Percentiles rank a stretch among this genome's conserved stretches.
These are phyloP conservation scores for Nannoperca australis DNA, from an alignment of 2,797 vertebrate genomes.

Conservation along the genomic window DNA sequence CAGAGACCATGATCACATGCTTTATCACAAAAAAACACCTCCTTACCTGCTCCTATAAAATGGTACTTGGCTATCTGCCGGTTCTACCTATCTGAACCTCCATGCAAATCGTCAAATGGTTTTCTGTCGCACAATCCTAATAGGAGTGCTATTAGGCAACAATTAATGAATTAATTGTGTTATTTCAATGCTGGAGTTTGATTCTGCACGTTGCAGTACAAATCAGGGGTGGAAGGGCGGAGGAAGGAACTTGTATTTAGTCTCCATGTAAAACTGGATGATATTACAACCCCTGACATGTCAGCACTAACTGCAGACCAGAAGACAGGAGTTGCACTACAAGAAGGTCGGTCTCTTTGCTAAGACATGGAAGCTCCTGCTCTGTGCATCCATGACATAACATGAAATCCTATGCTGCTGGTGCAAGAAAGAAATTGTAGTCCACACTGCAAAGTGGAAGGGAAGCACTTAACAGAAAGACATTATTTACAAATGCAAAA, in stretches of 20 bases:
- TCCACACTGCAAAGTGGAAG: background rate
- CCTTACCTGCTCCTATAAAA: slow-evolving; percentile 22
- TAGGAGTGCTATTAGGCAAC: slow-evolving; percentile 14
- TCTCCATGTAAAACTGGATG: slow-evolving; percentile 29
- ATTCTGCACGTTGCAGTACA: slow-evolving; percentile 13
- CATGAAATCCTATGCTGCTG: slow-evolving; percentile 8
- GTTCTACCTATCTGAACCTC: slow-evolving; percentile 4
- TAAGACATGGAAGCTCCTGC: slow-evolving; percentile 17
- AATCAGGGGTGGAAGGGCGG: slow-evolving; percentile 15
- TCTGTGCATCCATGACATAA: slow-evolving; percentile 50
- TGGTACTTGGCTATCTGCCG: background rate
- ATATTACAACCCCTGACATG: slow-evolving; percentile 51
- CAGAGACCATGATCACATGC: slow-evolving; percentile 22
- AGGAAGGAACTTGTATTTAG: slow-evolving; percentile 32
- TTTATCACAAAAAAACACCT: background rate
- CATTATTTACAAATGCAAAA: background rate
- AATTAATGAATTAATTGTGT: background rate
- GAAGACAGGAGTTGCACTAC: slow-evolving; percentile 4
- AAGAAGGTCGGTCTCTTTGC: slow-evolving; percentile 24
- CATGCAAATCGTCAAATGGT: slow-evolving; percentile 31
- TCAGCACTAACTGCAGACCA: slow-evolving; percentile 23
- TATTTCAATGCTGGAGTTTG: slow-evolving; percentile 1
- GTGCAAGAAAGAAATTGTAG: slow-evolving; percentile 22
- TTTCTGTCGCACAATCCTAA: slow-evolving; percentile 40
- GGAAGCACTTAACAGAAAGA: background rate